Evolutionary conservation across 1,140 invertebrate species (phyloP).

Genomic region (Rhizoglyphus robini): DNA sequence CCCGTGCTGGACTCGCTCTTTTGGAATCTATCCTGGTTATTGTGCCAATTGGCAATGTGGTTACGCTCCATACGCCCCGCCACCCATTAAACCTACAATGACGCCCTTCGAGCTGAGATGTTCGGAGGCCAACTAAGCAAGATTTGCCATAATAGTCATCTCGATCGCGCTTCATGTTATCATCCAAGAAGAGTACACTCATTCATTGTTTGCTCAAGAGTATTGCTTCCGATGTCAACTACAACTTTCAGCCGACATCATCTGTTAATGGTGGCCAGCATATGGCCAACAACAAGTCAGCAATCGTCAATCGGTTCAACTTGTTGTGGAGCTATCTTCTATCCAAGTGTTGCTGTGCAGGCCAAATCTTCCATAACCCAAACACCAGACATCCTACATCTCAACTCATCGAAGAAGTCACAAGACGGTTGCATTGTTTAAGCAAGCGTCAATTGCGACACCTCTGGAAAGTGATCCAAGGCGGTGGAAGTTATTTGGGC

Average conservation of each 20-base stretch:
- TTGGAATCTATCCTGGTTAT: neutral
- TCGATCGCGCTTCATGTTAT: constrained; percentile 13
- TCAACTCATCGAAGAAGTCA: no score
- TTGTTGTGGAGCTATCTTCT: neutral
- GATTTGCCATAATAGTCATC: no score
- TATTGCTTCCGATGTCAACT: neutral
- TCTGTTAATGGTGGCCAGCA: neutral
- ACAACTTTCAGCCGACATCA: neutral
- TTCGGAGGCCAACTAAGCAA: no score
- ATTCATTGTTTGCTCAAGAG: neutral
- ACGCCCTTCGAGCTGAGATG: no score
- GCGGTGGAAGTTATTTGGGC: neutral
- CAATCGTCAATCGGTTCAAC: neutral
- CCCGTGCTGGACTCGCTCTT: neutral
- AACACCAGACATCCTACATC: no score
- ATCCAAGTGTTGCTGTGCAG: neutral
- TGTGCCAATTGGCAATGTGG: neutral
- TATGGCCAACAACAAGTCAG: neutral
- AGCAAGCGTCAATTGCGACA: neutral
- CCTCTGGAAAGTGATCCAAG: neutral
- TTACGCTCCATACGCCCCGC: neutral
- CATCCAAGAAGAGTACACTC: neutral
- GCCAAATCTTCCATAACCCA: no score
- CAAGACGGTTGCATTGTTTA: neutral
- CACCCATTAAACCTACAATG: no score